Conservation (phyloP, 2,888 invertebrate genomes). For the Hyposoter didymator region DNA sequence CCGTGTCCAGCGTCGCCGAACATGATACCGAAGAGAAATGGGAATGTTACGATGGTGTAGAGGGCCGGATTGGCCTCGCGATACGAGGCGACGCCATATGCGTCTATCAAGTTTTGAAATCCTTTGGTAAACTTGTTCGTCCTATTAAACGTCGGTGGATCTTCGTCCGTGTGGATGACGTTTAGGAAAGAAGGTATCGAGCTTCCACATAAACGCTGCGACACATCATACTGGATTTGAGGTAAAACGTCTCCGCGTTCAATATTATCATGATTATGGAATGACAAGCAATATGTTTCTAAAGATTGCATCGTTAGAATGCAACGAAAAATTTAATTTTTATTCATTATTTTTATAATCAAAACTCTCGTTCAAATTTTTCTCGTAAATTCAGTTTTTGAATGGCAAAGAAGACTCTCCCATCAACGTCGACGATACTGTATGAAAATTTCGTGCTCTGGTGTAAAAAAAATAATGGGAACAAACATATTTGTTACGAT, state of each 20-base stretch:
- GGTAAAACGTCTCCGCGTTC: slow-evolving; percentile 18
- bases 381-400: too few relatives aligned
- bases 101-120: slow-evolving; percentile 96
- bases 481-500: too few relatives aligned
- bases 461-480: too few relatives aligned
- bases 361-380: too few relatives aligned
- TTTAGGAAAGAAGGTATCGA: slow-evolving; percentile 97
- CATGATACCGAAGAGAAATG: slow-evolving; percentile 98
- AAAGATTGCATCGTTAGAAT: too few relatives aligned
- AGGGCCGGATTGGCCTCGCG: slow-evolving; percentile 94
- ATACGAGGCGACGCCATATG: slow-evolving; percentile 97
- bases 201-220: slow-evolving; percentile 90
- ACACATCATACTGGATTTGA: slow-evolving; percentile 51
- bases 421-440: too few relatives aligned
- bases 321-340: too few relatives aligned
- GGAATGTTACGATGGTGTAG: slow-evolving; percentile 96
- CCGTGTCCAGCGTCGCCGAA: slow-evolving; percentile 97
- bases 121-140: slow-evolving; percentile 97
- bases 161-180: slow-evolving; percentile 91
- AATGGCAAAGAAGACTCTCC: too few relatives aligned
- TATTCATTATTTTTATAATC: too few relatives aligned
- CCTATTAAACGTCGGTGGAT: slow-evolving; percentile 96
- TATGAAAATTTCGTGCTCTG: too few relatives aligned
- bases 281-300: neutral
- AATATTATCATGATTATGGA: neutral